Percentiles rank a stretch among this genome's conserved stretches.
Conservation (phyloP, 2,888 invertebrate species). For the Halocaridina rubra region DNA sequence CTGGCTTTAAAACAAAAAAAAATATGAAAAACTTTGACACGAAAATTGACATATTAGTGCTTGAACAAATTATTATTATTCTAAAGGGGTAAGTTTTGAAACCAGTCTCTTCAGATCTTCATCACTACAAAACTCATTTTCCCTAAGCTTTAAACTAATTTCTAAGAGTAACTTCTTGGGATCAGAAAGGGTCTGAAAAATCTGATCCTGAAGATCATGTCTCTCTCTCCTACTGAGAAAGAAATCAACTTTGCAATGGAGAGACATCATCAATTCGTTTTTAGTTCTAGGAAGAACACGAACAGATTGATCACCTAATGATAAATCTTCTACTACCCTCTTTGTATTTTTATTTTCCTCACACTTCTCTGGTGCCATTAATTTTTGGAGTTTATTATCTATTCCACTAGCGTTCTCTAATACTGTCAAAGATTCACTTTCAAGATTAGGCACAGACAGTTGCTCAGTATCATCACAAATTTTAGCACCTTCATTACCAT, state of each 20-base stretch:
- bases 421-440: too few relatives aligned
- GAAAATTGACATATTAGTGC: background rate
- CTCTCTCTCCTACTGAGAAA: background rate
- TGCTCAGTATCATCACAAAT: too few relatives aligned
- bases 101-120: background rate
- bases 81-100: background rate
- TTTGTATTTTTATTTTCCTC: background rate
- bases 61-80: background rate
- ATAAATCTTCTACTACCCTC: background rate
- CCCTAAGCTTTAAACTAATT: conserved; percentile 9
- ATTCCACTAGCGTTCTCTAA: too few relatives aligned
- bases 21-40: background rate
- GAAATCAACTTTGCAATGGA: background rate
- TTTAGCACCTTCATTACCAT: too few relatives aligned
- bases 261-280: background rate
- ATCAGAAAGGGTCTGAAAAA: background rate
- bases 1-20: background rate
- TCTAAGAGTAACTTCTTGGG: background rate
- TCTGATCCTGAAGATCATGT: background rate
- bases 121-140: background rate
- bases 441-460: too few relatives aligned
- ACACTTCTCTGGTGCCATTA: too few relatives aligned
- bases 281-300: background rate
- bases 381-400: too few relatives aligned
- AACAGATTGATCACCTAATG: background rate